These are phyloP conservation scores for Lasioglossum baleicum DNA, from an alignment of 1,140 invertebrate genomes.

Conservation along the genomic window DNA sequence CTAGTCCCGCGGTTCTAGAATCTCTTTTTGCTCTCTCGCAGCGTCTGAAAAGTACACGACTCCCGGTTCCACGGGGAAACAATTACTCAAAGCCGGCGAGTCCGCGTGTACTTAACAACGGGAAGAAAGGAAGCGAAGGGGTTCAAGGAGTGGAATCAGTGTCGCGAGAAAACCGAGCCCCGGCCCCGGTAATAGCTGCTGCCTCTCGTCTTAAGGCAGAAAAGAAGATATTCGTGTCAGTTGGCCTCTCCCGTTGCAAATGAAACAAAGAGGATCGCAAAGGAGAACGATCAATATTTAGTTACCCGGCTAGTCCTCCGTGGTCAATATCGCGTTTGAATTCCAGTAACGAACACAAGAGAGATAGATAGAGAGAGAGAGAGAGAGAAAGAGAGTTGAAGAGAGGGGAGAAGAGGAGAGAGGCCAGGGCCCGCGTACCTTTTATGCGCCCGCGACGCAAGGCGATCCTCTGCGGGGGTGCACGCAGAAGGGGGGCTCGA, in stretches of 20 bases:
- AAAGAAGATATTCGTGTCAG: conserved; percentile 52
- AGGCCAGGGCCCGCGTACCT: neutral
- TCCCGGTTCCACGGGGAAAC: conserved; percentile 11
- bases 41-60: conserved; percentile 27
- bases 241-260: conserved; percentile 39
- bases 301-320: conserved; percentile 22
- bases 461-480: conserved; percentile 14
- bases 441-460: conserved; percentile 13
- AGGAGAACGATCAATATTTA: conserved; percentile 52
- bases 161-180: conserved; percentile 44
- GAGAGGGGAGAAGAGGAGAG: too few relatives aligned
- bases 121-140: conserved; percentile 15
- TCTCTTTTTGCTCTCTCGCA: neutral
- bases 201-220: conserved; percentile 37
- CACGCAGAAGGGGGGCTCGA: neutral
- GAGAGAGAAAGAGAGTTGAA: too few relatives aligned
- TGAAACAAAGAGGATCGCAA: conserved; percentile 46
- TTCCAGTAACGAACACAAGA: conserved; percentile 14
- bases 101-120: conserved; percentile 29
- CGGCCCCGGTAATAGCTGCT: conserved; percentile 29
- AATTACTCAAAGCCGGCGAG: conserved; percentile 20
- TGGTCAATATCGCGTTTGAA: conserved; percentile 50
- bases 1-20: conserved; percentile 10
- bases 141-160: conserved; percentile 46
- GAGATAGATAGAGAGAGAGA: too few relatives aligned